These are phyloP conservation scores for Proisotoma minuta DNA, from an alignment of 2,888 invertebrate genomes.

Conservation along the genomic window DNA sequence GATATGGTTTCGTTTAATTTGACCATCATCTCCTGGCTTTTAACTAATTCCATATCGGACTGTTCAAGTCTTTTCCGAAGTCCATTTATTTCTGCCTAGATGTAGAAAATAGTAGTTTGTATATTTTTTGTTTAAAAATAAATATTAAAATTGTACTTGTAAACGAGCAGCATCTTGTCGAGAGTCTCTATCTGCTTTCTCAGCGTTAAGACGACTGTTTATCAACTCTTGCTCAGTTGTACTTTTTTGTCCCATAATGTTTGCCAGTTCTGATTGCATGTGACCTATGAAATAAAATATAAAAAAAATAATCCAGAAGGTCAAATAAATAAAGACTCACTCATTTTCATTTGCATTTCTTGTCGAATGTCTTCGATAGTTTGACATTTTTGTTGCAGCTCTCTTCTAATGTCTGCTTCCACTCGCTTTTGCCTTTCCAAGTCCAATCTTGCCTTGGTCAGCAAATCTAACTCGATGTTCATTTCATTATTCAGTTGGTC, in stretches of 20 bases:
- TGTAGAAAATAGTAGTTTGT: not conserved
- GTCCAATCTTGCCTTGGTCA: constrained; percentile 68
- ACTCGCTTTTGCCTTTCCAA: constrained; percentile 72
- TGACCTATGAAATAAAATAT: constrained; percentile 54
- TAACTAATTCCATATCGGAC: constrained; percentile 73
- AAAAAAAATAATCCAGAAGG: not conserved
- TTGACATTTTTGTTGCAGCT: constrained; percentile 67
- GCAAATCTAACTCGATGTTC: constrained; percentile 73
- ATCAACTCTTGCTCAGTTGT: constrained; percentile 74
- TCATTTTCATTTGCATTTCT: constrained; percentile 70
- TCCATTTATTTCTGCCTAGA: constrained; percentile 63
- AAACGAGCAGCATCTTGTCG: constrained; percentile 70
- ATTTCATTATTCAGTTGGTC: constrained; percentile 75
- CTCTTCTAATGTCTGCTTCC: constrained; percentile 70
- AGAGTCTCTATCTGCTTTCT: constrained; percentile 68
- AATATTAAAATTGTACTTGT: constrained; percentile 51
- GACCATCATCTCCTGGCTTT: constrained; percentile 73
- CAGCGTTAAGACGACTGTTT: constrained; percentile 60
- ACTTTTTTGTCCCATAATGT: constrained; percentile 71
- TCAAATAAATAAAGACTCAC: constrained; percentile 51
- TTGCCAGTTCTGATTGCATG: constrained; percentile 71
- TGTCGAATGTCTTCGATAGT: constrained; percentile 73
- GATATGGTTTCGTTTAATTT: constrained; percentile 73
- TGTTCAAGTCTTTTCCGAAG: constrained; percentile 71
- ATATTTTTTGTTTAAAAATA: not conserved